Evolutionary conservation across 1,140 invertebrate species (phyloP).

Genomic region (Megalonaias nervosa): DNA sequence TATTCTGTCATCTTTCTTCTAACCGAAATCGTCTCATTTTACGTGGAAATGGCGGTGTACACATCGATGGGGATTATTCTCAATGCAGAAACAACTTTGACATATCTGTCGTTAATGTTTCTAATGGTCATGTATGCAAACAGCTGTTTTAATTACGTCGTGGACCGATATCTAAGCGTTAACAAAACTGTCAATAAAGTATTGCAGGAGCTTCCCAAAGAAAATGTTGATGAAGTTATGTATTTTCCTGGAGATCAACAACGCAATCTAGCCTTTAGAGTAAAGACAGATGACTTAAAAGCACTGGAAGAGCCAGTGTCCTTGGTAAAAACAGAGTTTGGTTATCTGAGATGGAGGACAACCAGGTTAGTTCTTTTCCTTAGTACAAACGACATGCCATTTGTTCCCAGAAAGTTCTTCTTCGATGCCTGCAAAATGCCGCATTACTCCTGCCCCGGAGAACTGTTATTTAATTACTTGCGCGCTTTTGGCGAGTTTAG

Average conservation of each 20-base stretch:
- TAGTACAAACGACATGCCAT: slow-evolving; percentile 39
- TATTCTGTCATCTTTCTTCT: slow-evolving; percentile 38
- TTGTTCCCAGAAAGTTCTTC: slow-evolving; percentile 41
- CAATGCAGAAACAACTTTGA: slow-evolving; percentile 37
- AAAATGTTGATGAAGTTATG: no score
- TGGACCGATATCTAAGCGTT: slow-evolving; percentile 38
- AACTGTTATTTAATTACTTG: no score
- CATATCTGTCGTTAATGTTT: slow-evolving; percentile 35
- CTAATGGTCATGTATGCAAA: slow-evolving; percentile 24
- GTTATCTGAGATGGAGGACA: slow-evolving; percentile 29
- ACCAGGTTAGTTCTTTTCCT: slow-evolving; percentile 44
- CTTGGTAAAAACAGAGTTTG: slow-evolving; percentile 36
- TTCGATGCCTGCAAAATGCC: no score
- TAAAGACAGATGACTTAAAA: background rate
- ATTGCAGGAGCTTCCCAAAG: background rate
- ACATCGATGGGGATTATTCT: slow-evolving; percentile 49
- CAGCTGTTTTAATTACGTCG: slow-evolving; percentile 33
- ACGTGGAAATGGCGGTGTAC: slow-evolving; percentile 43
- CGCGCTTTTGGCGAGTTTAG: no score
- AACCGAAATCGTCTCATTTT: slow-evolving; percentile 39
- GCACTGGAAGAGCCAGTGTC: background rate
- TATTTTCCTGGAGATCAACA: no score
- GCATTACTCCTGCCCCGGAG: no score
- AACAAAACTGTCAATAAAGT: slow-evolving; percentile 42
- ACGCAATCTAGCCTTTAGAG: no score